Evolutionary conservation across 2,888 invertebrate species (phyloP).

Genomic region (Drosophila hawaiiensis): DNA sequence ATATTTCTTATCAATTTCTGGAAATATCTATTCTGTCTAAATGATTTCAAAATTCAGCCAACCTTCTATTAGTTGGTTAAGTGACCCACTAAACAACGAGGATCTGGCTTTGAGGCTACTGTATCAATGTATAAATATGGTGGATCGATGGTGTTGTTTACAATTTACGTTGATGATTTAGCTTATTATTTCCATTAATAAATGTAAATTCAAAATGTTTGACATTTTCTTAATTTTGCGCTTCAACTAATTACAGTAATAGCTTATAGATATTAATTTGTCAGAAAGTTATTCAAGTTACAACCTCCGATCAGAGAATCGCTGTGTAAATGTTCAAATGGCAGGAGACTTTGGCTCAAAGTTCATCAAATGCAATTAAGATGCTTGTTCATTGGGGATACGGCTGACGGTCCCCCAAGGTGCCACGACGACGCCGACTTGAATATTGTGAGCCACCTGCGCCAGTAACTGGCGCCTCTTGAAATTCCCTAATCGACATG

Average conservation of each 20-base stretch:
- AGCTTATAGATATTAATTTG: constrained; percentile 49
- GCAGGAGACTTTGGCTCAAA: constrained; percentile 75
- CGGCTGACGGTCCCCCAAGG: constrained; percentile 68
- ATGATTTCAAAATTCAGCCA: not conserved
- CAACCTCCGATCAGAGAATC: constrained; percentile 8
- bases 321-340: constrained; percentile 57
- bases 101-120: not conserved
- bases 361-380: constrained; percentile 85
- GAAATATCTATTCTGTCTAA: not conserved
- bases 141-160: not conserved
- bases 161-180: not conserved
- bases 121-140: not conserved
- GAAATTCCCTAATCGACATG: constrained; percentile 84
- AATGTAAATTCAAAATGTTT: not conserved
- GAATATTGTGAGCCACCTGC: constrained; percentile 77
- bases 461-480: constrained; percentile 80
- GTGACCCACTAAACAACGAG: not conserved
- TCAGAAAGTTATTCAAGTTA: constrained; percentile 24
- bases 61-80: not conserved
- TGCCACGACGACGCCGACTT: constrained; percentile 53
- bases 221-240: not conserved
- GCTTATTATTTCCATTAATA: not conserved
- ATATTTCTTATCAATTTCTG: too few species aligned
- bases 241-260: constrained; percentile 1
- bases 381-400: constrained; percentile 76